Percentiles rank a stretch among this genome's conserved stretches.
Conservation (phyloP, 2,113 vertebrate genomes). For the Pipa parva region DNA sequence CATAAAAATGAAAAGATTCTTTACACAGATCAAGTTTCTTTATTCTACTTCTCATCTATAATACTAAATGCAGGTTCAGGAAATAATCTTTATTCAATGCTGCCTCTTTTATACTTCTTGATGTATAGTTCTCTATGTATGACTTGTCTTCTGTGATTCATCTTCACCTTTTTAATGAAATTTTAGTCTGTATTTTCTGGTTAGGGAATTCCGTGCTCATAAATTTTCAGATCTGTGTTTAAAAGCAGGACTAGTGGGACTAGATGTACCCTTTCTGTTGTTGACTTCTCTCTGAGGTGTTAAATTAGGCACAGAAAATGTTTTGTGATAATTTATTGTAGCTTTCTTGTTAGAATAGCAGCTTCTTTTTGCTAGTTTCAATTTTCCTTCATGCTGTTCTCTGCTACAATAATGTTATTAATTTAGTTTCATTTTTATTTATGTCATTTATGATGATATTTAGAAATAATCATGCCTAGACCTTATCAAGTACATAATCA, state of each 20-base stretch:
- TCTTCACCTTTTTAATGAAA: slow-evolving; percentile 42
- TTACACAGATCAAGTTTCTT: background rate
- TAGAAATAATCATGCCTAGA: background rate
- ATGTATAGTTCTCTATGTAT: slow-evolving; percentile 34
- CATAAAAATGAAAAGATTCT: background rate
- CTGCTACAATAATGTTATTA: slow-evolving; percentile 27
- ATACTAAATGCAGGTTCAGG: background rate
- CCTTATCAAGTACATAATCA: background rate
- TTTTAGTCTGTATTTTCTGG: slow-evolving; percentile 33
- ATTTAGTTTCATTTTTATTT: slow-evolving; percentile 24
- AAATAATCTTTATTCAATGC: background rate
- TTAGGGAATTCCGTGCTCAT: slow-evolving; percentile 34
- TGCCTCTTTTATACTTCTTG: slow-evolving; percentile 17
- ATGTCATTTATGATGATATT: slow-evolving; percentile 5
- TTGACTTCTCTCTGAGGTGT: slow-evolving; percentile 40
- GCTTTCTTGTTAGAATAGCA: slow-evolving; percentile 31
- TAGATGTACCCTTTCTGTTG: slow-evolving; percentile 41
- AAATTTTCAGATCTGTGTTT: slow-evolving; percentile 41
- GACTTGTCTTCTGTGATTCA: slow-evolving; percentile 26
- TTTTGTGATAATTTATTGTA: slow-evolving; percentile 42
- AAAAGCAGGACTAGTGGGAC: slow-evolving; percentile 38
- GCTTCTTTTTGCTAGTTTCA: slow-evolving; percentile 27
- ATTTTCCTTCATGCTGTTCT: slow-evolving; percentile 23
- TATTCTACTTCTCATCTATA: background rate
- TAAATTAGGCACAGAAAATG: slow-evolving; percentile 41